Conservation (phyloP, 2,888 invertebrate genomes). For the Thymelicus sylvestris region DNA sequence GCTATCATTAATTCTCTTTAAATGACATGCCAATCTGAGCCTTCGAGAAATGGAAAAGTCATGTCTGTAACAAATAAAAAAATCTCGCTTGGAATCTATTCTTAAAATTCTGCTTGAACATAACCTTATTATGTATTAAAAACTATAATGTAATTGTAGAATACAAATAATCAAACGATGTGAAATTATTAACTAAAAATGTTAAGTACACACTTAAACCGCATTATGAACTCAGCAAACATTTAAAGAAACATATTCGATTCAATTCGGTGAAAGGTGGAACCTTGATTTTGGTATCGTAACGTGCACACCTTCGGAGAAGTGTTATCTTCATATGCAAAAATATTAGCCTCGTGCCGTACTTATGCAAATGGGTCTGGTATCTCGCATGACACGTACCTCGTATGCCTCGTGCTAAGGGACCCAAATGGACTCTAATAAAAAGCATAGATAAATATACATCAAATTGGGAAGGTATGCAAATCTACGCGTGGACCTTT, state of each 20-base stretch:
- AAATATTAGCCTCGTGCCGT: slow-evolving; percentile 81
- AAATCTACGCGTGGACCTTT: slow-evolving; percentile 81
- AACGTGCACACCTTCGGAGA: slow-evolving; percentile 66
- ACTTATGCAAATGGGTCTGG: slow-evolving; percentile 75
- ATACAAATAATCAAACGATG: background rate
- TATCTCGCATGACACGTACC: slow-evolving; percentile 68
- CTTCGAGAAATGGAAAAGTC: too few relatives aligned
- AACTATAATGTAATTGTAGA: too few relatives aligned
- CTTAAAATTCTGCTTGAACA: too few relatives aligned
- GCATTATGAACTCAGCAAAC: background rate
- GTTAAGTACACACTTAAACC: too few relatives aligned
- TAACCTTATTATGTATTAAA: too few relatives aligned
- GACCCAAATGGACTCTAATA: slow-evolving; percentile 64
- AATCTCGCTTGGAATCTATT: too few relatives aligned
- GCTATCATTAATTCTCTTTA: too few relatives aligned
- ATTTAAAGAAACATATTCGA: slow-evolving; percentile 28
- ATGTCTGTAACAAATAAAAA: too few relatives aligned
- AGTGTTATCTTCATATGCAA: slow-evolving; percentile 80
- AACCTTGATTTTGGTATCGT: slow-evolving; percentile 35
- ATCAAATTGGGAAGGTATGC: slow-evolving; percentile 71
- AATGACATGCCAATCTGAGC: too few relatives aligned
- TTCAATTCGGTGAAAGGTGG: slow-evolving; percentile 16
- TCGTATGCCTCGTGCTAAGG: slow-evolving; percentile 67
- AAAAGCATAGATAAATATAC: slow-evolving; percentile 68
- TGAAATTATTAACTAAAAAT: too few relatives aligned